Conservation (phyloP, 2,113 vertebrate genomes). For the Regulus satrapa region DNA sequence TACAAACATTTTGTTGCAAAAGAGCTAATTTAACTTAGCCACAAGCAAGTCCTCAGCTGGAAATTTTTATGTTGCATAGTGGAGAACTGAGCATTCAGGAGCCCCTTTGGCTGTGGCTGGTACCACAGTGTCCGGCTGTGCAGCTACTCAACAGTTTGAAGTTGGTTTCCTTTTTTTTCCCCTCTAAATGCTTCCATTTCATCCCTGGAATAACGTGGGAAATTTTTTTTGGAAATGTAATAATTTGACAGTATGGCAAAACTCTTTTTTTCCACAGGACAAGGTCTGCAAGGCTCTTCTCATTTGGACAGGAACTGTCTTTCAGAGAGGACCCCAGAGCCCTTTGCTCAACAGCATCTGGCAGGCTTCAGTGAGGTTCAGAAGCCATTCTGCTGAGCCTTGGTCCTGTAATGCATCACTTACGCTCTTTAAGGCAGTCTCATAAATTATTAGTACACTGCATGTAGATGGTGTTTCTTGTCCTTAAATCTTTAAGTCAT, state of each 20-base stretch:
- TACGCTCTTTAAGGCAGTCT: background rate
- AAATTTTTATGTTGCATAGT: background rate
- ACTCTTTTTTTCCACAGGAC: background rate
- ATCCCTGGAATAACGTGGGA: background rate
- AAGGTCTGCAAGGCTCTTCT: background rate
- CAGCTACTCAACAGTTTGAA: background rate
- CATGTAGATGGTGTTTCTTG: background rate
- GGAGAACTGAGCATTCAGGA: background rate
- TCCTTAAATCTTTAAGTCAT: background rate
- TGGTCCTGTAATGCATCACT: background rate
- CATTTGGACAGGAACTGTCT: background rate
- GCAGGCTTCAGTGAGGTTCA: background rate
- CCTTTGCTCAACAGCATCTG: background rate
- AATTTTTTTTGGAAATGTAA: background rate
- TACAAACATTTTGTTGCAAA: background rate
- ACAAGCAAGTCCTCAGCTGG: background rate
- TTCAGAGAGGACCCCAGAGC: background rate
- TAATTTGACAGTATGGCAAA: background rate
- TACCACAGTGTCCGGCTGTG: background rate
- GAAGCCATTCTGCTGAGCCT: background rate
- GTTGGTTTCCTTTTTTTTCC: background rate
- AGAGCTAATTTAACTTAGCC: background rate
- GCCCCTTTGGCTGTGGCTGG: background rate
- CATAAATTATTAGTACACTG: background rate
- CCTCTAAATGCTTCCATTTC: background rate